Conservation (phyloP, 2,113 vertebrate species). For the Antechinus flavipes region DNA sequence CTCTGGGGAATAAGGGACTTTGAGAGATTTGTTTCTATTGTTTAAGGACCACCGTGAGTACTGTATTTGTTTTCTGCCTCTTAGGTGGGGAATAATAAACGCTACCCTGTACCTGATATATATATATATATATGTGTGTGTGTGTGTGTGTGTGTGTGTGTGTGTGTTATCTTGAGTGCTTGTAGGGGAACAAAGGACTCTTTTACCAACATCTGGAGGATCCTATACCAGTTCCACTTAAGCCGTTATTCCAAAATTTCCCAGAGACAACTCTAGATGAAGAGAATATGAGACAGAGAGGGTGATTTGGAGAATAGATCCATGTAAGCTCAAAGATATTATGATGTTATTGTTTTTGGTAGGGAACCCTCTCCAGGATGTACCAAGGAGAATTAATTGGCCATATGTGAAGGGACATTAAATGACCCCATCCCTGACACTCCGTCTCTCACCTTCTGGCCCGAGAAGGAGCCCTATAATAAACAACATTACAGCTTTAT, state of each 20-base stretch:
- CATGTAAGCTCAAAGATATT: background rate
- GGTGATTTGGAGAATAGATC: background rate
- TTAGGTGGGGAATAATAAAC: background rate
- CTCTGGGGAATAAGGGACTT: background rate
- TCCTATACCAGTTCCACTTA: background rate
- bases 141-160: no score
- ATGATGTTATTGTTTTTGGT: background rate
- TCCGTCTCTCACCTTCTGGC: background rate
- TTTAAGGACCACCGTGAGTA: background rate
- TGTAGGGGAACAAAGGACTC: background rate
- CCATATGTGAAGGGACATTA: background rate
- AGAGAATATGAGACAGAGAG: background rate
- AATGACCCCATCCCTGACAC: background rate
- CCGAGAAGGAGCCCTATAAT: background rate
- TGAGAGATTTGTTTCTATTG: background rate
- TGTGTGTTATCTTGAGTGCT: background rate
- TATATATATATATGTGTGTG: no score
- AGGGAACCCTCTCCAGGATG: background rate
- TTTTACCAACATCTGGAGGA: background rate
- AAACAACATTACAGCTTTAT: background rate
- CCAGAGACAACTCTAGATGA: background rate
- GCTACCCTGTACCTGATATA: background rate
- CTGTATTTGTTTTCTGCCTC: background rate
- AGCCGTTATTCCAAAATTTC: background rate
- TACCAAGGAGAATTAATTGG: background rate